Base-by-base conservation (phyloP, 1,140 invertebrate genomes). In the Protaetia brevitarsis region DNA sequence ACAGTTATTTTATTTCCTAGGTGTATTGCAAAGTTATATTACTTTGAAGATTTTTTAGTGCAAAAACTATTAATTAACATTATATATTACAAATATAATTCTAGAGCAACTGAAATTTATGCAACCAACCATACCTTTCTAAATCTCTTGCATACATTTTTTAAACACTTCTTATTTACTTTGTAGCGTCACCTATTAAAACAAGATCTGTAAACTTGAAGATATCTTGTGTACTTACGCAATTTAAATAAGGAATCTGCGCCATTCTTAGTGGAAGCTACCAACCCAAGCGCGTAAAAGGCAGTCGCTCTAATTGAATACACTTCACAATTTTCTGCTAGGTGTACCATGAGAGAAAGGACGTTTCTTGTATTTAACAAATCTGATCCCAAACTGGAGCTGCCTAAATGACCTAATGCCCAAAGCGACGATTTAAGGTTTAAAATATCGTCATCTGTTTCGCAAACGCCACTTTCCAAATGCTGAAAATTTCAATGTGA, bases 301-400 rank as follows among this genome's bases (percentile, higher is more conserved):
- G 93, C 92, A 1, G 94, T 96, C 0, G 92, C 94, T 64, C 94
- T 84, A 19, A 97, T 83, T 0, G 93, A 91, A 76, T 95, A 95
- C 29, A 96, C 89, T 7, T 87, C 85, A 78, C 89, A 89, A 56
- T 85, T 85, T 72, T 90, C 88, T 0, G 90, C 93, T 58, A 97
- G 80, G 21, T 85, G 79, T 0, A 89, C 84, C 36, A 93, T 82
- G 36, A 82, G 76, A 37, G 82, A 81, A 26, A 92, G 75, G 16
- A 89, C 79, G 61, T 83, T 82, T 63, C 76, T 71, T 3, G 64
- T 59, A 31, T 64, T 84, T 11, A 97, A 79, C 68, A 90, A 86
- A 29, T 88, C 82, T 10, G 94, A 81, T 0, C 94, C 95, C 57
- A 85, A 82, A 0, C 81, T 76, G 16, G 92, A 91, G 0, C 88